phyloP scores from a whole-genome alignment of 2,797 vertebrate genomes.

The Eleutherodactylus coqui region DNA sequence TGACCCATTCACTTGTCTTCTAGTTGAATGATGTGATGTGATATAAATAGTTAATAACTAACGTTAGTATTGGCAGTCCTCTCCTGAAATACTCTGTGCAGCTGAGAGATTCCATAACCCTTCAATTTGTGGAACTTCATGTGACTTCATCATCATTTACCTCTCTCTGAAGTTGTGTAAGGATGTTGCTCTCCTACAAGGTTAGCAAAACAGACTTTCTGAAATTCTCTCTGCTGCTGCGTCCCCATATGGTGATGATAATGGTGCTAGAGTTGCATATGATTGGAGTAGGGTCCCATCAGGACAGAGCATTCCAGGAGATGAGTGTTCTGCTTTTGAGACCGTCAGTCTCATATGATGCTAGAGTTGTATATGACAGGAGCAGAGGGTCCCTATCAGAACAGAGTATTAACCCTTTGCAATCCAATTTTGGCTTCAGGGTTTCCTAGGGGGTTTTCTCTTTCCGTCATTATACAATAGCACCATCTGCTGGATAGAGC shows the following conservation, averaged over 20 bases:
- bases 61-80: neutral
- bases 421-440: no score
- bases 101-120: neutral
- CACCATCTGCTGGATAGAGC: no score
- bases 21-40: neutral
- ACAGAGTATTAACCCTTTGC: no score
- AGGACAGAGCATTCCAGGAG: neutral
- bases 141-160: neutral
- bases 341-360: no score
- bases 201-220: neutral
- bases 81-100: constrained; percentile 9
- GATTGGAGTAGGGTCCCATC: neutral
- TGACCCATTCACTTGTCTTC: neutral
- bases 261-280: neutral
- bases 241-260: neutral
- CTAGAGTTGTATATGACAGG: no score
- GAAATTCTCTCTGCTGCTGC: neutral
- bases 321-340: neutral
- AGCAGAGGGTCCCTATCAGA: no score
- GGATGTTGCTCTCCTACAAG: neutral
- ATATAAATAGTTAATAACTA: neutral
- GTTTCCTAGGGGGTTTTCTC: no score
- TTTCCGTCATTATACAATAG: no score
- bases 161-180: neutral
- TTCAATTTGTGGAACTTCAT: no score